Evolutionary conservation across 2,888 invertebrate species (phyloP).

Genomic region (Eledona agricola): DNA sequence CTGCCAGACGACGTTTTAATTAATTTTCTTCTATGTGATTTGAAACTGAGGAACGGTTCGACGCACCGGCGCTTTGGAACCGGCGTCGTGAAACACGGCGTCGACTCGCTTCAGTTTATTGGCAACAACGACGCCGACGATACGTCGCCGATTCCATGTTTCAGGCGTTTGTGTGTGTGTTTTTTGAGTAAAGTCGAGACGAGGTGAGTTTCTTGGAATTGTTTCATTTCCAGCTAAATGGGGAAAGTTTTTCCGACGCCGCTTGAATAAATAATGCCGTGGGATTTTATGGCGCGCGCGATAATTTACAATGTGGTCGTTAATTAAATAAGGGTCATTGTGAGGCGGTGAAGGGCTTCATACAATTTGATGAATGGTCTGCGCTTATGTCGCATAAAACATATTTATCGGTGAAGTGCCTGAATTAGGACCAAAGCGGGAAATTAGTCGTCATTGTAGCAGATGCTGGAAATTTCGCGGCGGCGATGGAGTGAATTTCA

Average conservation of each 20-base stretch:
- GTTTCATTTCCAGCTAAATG: not conserved
- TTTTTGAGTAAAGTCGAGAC: constrained; percentile 26
- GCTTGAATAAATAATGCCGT: constrained; percentile 28
- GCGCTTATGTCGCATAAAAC: constrained; percentile 44
- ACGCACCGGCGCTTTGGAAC: constrained; percentile 36
- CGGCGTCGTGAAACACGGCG: constrained; percentile 36
- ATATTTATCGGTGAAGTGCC: constrained; percentile 53
- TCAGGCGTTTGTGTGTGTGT: constrained; percentile 26
- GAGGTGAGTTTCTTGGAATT: not conserved
- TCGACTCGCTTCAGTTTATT: constrained; percentile 38
- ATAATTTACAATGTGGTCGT: constrained; percentile 17
- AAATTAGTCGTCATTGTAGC: constrained; percentile 56
- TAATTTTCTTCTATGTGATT: constrained; percentile 25
- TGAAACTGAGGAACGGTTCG: constrained; percentile 24
- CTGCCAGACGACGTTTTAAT: constrained; percentile 8
- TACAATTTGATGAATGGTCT: constrained; percentile 29
- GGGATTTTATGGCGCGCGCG: constrained; percentile 5
- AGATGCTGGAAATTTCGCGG: constrained; percentile 45
- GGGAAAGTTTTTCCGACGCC: constrained; percentile 24
- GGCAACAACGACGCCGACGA: constrained; percentile 30
- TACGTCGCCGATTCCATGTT: constrained; percentile 26
- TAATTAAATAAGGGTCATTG: constrained; percentile 35
- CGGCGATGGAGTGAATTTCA: constrained; percentile 7
- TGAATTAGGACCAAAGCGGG: constrained; percentile 52
- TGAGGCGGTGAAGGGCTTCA: constrained; percentile 26